Conservation (phyloP, 2,797 vertebrate genomes). For the Sebastes steindachneri region DNA sequence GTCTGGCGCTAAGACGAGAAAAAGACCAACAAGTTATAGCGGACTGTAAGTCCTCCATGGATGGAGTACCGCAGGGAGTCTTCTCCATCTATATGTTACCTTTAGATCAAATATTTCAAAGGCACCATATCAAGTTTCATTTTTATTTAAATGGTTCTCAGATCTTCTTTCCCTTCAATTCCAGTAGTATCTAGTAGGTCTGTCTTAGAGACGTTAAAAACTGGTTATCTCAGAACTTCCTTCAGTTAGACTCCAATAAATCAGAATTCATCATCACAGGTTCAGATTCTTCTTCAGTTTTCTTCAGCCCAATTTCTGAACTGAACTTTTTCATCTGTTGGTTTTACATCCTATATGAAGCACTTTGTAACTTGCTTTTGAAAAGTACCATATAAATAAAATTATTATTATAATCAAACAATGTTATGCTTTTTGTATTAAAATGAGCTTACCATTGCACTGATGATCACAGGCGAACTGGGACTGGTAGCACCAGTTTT, state of each 20-base stretch:
- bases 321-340: background rate
- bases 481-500: slow-evolving; percentile 83
- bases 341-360: background rate
- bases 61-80: slow-evolving; percentile 4
- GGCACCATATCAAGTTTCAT: background rate
- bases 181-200: background rate
- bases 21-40: background rate
- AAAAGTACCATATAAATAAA: background rate
- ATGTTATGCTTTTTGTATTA: background rate
- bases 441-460: slow-evolving; percentile 76
- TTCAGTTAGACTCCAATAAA: background rate
- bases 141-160: rapidly evolving
- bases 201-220: background rate
- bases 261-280: background rate
- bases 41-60: background rate
- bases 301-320: no score
- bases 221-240: background rate
- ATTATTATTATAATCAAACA: background rate
- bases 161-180: background rate
- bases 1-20: slow-evolving; percentile 77
- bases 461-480: slow-evolving; percentile 71
- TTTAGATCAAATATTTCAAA: background rate
- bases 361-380: background rate
- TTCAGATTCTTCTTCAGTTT: background rate
- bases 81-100: background rate